Evolutionary conservation across 2,113 vertebrate species (phyloP).

Genomic region (Hassar affinis): DNA sequence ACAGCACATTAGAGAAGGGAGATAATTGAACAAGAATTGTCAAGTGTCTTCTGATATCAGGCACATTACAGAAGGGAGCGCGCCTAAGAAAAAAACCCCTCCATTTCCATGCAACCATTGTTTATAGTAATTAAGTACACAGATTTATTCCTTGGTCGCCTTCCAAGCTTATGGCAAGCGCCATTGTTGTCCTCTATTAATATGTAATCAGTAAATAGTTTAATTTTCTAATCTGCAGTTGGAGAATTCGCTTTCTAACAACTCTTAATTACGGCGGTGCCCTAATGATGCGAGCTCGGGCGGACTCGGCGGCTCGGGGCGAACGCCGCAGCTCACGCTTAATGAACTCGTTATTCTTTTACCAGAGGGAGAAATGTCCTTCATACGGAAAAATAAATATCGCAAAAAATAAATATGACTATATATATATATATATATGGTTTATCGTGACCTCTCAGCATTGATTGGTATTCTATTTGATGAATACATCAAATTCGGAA

Average conservation of each 20-base stretch:
- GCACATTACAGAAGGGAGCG: conserved; percentile 99
- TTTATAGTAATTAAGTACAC: conserved; percentile 99
- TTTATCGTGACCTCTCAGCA: not conserved
- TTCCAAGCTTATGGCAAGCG: conserved; percentile 99
- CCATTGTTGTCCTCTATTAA: conserved; percentile 99
- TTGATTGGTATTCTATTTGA: not conserved
- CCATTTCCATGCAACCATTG: conserved; percentile 99
- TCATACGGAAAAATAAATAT: conserved; percentile 67
- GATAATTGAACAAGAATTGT: conserved; percentile 99
- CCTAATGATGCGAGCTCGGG: conserved; percentile 98
- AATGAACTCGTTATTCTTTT: conserved; percentile 99
- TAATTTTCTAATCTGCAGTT: conserved; percentile 99
- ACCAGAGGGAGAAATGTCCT: conserved; percentile 87
- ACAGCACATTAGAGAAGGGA: conserved; percentile 99
- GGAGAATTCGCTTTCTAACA: conserved; percentile 99
- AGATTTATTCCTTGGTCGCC: conserved; percentile 99
- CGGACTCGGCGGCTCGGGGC: conserved; percentile 90
- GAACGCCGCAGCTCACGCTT: conserved; percentile 88
- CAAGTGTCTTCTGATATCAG: conserved; percentile 99
- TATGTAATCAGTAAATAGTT: conserved; percentile 99
- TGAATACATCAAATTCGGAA: conserved; percentile 29
- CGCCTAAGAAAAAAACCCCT: conserved; percentile 85
- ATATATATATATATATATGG: not conserved
- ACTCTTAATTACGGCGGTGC: conserved; percentile 99
- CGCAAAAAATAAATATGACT: too few species aligned